Base-by-base conservation (phyloP, 2,888 invertebrate genomes). In the Crematogaster levior region DNA sequence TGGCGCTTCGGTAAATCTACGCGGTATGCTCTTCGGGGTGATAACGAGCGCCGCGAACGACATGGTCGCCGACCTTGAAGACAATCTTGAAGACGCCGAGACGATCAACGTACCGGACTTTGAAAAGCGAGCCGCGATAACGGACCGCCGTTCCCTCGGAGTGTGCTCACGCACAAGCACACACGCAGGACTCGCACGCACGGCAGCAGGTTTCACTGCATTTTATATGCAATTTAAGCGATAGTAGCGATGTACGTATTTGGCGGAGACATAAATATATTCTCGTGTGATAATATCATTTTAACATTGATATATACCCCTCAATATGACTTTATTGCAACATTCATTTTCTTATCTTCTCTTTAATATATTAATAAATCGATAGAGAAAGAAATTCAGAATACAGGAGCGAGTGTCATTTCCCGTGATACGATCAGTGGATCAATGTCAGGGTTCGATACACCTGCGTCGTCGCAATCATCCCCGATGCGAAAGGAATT, bases 1-100 rank as follows among this genome's bases (percentile, higher is more conserved):
- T 66, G 81, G 73, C 84, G 46, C 58, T 81, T 84, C 81, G 83
- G 81, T 80, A 84, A 82, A 89, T 87, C 89, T 84, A 83, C 77
- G 73, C 73, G 80, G 73, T 48, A 37, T 21, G 48, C 60, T 60
- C 27, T 37, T 21, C 74, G 27, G 37, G 48, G 48, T 51, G 80
- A 61, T 80, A 74, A 80, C 80, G 74, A 48, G 60, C 58, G n/a
- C 51, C 40, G 43, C 46, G 51, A 60, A 80, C 43, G 65, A 56
- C 21, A 66, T 18, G 53, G 21, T 68, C 18, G 43, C 34, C 56
- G 68, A 43, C 77, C 68, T 77, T 68, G 77, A 46, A 21, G 75
- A 10, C 15, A 63, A 63, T 58, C 51, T 7, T n/a, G n/a, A n/a
- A n/a, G 72, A 46, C 43, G 30, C 58, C 73, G 48, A 34, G 43